Conservation (phyloP, 2,113 vertebrate species). For the Gallinago undulata region DNA sequence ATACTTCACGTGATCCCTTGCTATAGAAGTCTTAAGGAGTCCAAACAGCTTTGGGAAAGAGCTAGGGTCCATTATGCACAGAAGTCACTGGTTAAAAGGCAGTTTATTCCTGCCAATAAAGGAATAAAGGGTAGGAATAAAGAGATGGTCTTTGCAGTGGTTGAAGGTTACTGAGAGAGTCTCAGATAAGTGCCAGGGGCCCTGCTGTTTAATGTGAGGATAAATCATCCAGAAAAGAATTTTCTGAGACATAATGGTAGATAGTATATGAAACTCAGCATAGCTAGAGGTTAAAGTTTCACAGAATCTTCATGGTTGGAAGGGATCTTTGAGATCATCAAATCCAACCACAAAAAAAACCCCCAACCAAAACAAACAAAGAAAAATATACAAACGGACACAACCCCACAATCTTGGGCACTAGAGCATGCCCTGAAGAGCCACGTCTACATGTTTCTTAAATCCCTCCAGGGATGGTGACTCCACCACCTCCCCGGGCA, state of each 20-base stretch:
- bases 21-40: neutral
- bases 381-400: too few relatives aligned
- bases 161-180: neutral
- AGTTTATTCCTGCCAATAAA: too few relatives aligned
- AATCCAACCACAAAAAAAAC: too few relatives aligned
- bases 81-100: neutral
- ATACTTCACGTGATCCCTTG: neutral
- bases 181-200: neutral
- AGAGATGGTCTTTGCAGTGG: neutral
- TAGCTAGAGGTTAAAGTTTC: neutral
- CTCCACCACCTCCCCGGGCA: too few relatives aligned
- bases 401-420: too few relatives aligned
- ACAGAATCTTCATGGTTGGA: too few relatives aligned
- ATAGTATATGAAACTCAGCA: neutral
- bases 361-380: too few relatives aligned
- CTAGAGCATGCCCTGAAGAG: too few relatives aligned
- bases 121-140: neutral
- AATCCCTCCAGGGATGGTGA: too few relatives aligned
- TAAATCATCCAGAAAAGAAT: neutral
- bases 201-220: neutral
- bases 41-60: neutral
- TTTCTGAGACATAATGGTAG: neutral
- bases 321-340: too few relatives aligned
- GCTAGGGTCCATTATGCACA: rapidly evolving
- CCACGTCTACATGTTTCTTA: too few relatives aligned